A percentile compares a stretch with the other conserved stretches of the same genome.
These are phyloP conservation scores for Turnix velox DNA, from an alignment of 2,113 vertebrate species.

Conservation along the genomic window DNA sequence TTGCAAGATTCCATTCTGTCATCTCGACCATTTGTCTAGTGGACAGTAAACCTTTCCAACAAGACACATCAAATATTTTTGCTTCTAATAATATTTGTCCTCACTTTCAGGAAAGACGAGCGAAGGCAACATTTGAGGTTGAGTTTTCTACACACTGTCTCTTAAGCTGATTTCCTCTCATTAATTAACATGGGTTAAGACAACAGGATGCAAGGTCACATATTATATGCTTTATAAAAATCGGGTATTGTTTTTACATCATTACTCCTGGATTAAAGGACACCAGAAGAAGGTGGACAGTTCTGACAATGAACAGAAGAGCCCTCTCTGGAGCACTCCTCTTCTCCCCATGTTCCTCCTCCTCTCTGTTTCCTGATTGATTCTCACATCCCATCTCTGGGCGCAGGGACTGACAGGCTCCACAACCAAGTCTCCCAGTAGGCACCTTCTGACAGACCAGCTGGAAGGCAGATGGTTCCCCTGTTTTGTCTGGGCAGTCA, in stretches of 20 bases:
- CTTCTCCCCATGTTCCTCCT: neutral
- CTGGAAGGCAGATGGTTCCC: slow-evolving; percentile 53
- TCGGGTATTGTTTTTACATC: neutral
- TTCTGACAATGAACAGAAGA: neutral
- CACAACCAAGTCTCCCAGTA: neutral
- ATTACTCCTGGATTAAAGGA: neutral
- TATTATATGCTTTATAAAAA: neutral
- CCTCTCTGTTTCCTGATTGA: neutral
- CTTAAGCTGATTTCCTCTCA: neutral
- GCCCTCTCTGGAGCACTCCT: neutral
- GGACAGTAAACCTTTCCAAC: neutral
- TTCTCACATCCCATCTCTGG: neutral
- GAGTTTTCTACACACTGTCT: neutral
- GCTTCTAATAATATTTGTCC: neutral
- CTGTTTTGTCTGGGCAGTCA: slow-evolving; percentile 45
- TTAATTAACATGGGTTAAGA: neutral
- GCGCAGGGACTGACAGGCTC: neutral
- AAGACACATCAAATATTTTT: neutral
- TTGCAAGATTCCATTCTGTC: neutral
- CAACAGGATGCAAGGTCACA: neutral
- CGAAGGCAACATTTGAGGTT: neutral
- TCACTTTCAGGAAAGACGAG: neutral
- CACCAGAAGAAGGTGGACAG: neutral
- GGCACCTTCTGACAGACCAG: slow-evolving; percentile 19
- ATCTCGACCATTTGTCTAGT: neutral